These are phyloP conservation scores for Apostichopus japonicus DNA, from an alignment of 35 echinoderm and acorn worm species.

Conservation along the genomic window DNA sequence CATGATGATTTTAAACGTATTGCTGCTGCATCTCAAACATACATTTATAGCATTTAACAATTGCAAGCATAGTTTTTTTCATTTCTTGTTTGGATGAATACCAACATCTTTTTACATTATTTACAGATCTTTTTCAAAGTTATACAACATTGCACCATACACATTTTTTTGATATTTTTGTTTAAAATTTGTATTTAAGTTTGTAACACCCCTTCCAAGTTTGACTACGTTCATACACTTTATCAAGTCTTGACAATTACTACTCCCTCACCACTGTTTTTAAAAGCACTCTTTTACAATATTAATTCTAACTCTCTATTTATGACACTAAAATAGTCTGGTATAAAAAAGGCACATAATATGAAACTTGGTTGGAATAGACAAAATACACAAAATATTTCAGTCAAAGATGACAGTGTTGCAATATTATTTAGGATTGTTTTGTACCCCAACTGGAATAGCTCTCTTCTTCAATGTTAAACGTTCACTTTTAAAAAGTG, in stretches of 20 bases:
- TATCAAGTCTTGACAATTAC: not conserved
- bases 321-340: constrained; percentile 19
- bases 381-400: constrained; percentile 30
- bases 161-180: not conserved
- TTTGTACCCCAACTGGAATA: no score
- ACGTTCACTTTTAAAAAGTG: no score
- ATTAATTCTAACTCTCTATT: no score
- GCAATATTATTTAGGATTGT: no score
- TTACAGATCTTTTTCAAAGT: constrained; percentile 22
- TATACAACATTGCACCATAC: constrained; percentile 41
- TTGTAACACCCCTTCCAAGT: not conserved
- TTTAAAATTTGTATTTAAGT: not conserved
- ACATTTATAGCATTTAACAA: constrained; percentile 35
- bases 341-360: constrained; percentile 33
- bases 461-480: no score
- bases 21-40: constrained; percentile 26
- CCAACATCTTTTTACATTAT: constrained; percentile 45
- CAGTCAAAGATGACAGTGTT: not conserved
- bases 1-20: not conserved
- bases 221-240: not conserved
- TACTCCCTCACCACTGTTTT: not conserved
- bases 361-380: constrained; percentile 32
- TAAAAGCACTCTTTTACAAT: not conserved
- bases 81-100: not conserved
- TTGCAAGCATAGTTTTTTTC: constrained; percentile 20